Percentiles rank a stretch among this genome's conserved stretches.
Conservation (phyloP, 2,113 vertebrate genomes). For the Urocynchramus pylzowi region DNA sequence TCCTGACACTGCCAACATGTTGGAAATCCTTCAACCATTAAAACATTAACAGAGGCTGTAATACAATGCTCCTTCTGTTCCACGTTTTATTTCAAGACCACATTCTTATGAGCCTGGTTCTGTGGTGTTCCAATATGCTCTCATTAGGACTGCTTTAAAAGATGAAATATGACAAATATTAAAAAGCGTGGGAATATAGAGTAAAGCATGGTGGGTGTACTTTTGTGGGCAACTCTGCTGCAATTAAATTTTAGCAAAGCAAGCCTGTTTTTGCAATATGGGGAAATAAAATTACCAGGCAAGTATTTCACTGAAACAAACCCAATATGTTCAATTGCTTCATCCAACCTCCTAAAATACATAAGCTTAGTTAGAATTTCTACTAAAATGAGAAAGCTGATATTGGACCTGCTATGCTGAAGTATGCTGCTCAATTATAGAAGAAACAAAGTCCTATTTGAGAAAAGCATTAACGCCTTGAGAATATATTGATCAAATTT, state of each 20-base stretch:
- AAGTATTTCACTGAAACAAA: not conserved
- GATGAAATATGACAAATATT: constrained; percentile 62
- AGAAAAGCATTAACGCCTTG: not conserved
- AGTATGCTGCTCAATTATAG: not conserved
- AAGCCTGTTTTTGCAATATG: not conserved
- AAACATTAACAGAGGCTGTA: constrained; percentile 62
- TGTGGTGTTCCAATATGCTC: constrained; percentile 47
- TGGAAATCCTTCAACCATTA: constrained; percentile 67
- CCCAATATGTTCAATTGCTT: not conserved
- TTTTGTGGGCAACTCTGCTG: constrained; percentile 7
- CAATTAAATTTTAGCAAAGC: not conserved
- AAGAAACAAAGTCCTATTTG: not conserved
- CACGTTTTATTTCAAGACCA: constrained; percentile 35
- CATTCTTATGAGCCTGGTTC: constrained; percentile 44
- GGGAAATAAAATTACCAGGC: constrained; percentile 1
- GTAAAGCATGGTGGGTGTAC: not conserved
- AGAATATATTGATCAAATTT: not conserved
- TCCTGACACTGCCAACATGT: constrained; percentile 56
- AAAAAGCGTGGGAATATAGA: constrained; percentile 53
- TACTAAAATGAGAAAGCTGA: not conserved
- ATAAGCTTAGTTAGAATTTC: not conserved
- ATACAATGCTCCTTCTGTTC: constrained; percentile 65
- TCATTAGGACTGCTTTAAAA: constrained; percentile 55
- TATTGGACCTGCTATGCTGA: not conserved
- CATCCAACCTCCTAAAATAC: not conserved